Evolutionary conservation across 2,888 invertebrate genomes (phyloP), one percentile per base, ranked within the genome.

Genomic region (Drosophila birchii): DNA sequence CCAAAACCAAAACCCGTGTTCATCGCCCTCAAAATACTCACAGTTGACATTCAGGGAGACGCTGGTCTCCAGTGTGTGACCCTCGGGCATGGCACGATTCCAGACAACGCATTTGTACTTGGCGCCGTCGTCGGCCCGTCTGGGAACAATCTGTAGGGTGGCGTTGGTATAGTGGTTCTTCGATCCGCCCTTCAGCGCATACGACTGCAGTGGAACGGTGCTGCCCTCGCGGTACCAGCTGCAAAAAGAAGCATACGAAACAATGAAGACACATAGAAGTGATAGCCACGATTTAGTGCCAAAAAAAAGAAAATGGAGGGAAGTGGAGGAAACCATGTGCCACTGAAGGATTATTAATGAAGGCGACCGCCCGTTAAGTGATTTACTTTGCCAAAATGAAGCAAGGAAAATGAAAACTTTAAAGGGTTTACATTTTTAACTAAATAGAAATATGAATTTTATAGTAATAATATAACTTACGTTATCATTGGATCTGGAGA

Each of bases 401-500:
- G 23, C 23, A 18, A 43, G 20, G 14, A n/a, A n/a, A 49, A 12
- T 23, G 16, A 58, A 76, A 8, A 20, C 43, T 16, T 57, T 53
- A 68, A 68, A 78, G 55, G 72, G 70, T 53, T 66, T 39, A 29
- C 75, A 76, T 58, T 69, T 69, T 78, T 16, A 56, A 57, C 12
- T 55, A 41, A 41, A 55, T 14, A 29, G 3, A 26, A 43, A 18
- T 34, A n/a, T 23, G 0, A n/a, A 26, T 11, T 67, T 0, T n/a
- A 26, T 12, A 47, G 14, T 8, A 8, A 44, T 4, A 16, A 8
- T 8, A 6, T 12, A 9, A 88, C 92, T 91, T 92, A 96, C 95
- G 95, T 96, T 92, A 97, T 96, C 86, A 94, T 94, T 0, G 98
- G 98, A 92, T 97, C 97, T 6, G 98, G 98, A 36, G 97, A 98